Evolutionary conservation across 2,888 invertebrate species (phyloP).

Genomic region (Noctua pronuba): DNA sequence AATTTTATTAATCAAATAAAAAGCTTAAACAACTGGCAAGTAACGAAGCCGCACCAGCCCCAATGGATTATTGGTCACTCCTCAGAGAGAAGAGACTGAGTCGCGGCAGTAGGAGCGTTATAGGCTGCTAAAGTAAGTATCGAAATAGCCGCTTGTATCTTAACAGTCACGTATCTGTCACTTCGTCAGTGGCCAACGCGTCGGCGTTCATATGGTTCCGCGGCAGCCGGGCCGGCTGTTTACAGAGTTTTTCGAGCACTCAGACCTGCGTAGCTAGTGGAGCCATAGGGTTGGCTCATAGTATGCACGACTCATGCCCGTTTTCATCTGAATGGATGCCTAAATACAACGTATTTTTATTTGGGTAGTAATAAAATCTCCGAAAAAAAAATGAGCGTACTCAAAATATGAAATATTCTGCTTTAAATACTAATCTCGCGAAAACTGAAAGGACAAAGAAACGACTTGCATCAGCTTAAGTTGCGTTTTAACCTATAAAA

Average conservation of each 20-base stretch:
- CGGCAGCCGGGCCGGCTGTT: conserved; percentile 1
- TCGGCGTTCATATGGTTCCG: conserved; percentile 2
- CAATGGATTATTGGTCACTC: background rate
- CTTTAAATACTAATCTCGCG: no score
- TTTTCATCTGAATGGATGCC: background rate
- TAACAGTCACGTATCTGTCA: no score
- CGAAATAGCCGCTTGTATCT: background rate
- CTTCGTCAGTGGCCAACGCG: background rate
- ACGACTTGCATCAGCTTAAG: no score
- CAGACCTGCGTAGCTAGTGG: conserved; percentile 8
- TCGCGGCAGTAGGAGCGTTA: background rate
- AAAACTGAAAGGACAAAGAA: no score
- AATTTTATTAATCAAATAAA: no score
- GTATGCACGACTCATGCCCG: background rate
- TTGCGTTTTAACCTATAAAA: no score
- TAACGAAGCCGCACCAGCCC: background rate
- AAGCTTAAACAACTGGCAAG: background rate
- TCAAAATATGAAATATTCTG: no score
- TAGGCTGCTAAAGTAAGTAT: background rate
- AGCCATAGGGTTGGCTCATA: background rate
- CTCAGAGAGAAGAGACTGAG: background rate
- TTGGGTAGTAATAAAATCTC: no score
- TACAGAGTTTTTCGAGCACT: conserved; percentile 1
- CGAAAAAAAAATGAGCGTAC: no score
- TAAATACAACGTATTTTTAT: background rate